Evolutionary conservation across 35 echinoderm and acorn worm genomes (phyloP).

Genomic region (Ptychodera flava): DNA sequence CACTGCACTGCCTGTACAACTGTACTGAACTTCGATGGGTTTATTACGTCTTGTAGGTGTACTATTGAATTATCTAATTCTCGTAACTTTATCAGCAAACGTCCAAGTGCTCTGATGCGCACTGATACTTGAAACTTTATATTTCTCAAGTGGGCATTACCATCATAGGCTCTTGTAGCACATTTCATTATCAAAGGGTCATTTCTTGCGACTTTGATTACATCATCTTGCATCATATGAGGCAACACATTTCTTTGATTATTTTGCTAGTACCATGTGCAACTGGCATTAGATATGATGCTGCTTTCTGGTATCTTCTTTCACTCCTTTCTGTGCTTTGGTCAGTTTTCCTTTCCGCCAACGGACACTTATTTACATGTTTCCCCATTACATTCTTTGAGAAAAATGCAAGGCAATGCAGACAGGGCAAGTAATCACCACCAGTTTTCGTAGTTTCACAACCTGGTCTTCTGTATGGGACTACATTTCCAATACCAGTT

Average conservation of each 20-base stretch:
- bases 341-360: no score
- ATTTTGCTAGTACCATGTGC: not conserved
- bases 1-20: constrained; percentile 14
- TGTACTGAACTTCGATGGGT: constrained; percentile 18
- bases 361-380: no score
- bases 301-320: not conserved
- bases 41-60: constrained; percentile 14
- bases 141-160: not conserved
- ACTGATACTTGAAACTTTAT: constrained; percentile 13
- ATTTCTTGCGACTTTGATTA: constrained; percentile 2
- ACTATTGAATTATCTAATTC: not conserved
- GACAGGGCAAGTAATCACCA: no score
- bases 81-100: constrained; percentile 5
- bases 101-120: constrained; percentile 18
- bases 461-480: not conserved
- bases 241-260: not conserved
- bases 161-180: not conserved
- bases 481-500: no score
- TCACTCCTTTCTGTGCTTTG: no score
- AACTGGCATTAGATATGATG: not conserved
- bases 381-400: no score
- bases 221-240: not conserved
- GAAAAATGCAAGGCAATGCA: no score
- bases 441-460: no score
- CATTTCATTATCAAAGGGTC: constrained; percentile 22